A percentile compares a stretch with the other conserved stretches of the same genome.
Conservation (phyloP, 1,140 invertebrate species). For the Hydropsyche tenuis region DNA sequence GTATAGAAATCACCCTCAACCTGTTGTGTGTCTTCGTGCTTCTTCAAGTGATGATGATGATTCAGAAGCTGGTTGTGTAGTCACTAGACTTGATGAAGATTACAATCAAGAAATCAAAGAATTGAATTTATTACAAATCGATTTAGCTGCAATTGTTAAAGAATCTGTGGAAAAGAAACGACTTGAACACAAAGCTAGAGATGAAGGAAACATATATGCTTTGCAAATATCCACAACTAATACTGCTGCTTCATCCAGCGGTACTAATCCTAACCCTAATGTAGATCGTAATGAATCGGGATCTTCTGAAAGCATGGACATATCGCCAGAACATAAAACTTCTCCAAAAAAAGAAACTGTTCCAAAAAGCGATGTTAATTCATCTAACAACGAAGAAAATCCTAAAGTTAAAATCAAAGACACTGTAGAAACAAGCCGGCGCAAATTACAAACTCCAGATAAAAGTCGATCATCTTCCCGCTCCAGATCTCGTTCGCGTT, state of each 20-base stretch:
- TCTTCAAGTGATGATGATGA: constrained; percentile 66
- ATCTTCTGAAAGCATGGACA: constrained; percentile 51
- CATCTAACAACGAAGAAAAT: constrained; percentile 48
- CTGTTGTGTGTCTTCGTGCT: constrained; percentile 67
- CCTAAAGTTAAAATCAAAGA: constrained; percentile 50
- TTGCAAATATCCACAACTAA: constrained; percentile 5
- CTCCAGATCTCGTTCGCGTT: constrained; percentile 63
- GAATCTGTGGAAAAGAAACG: constrained; percentile 62
- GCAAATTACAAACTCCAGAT: constrained; percentile 46
- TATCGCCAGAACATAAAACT: constrained; percentile 51
- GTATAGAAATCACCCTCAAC: constrained; percentile 55
- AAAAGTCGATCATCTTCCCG: constrained; percentile 58
- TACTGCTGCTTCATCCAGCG: not conserved
- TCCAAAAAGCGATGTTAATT: constrained; percentile 44
- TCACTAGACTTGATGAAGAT: constrained; percentile 50
- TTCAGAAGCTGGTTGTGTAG: constrained; percentile 55
- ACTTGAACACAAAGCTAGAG: constrained; percentile 52
- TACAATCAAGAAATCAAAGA: constrained; percentile 66
- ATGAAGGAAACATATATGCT: constrained; percentile 38
- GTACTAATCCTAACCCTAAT: not conserved
- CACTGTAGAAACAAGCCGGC: constrained; percentile 42
- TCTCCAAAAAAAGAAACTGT: constrained; percentile 28
- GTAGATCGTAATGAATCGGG: constrained; percentile 40
- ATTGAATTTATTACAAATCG: constrained; percentile 67
- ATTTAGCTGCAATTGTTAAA: constrained; percentile 64